phyloP scores from a whole-genome alignment of 2,797 vertebrate species.

The Galago senegalensis region DNA sequence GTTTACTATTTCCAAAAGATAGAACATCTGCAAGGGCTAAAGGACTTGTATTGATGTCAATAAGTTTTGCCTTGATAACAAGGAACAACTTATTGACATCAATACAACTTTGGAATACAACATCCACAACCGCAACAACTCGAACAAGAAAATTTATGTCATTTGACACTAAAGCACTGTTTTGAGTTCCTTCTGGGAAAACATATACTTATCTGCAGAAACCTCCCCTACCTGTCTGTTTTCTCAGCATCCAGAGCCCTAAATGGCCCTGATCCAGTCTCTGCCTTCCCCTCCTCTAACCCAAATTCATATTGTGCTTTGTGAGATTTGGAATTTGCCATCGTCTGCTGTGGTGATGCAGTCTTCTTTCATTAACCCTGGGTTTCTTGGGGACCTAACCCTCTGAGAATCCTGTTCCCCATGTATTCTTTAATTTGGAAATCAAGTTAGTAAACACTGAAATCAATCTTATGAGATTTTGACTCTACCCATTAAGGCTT shows the following conservation, averaged over 20 bases:
- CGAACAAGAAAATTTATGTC: neutral
- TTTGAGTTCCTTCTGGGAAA: neutral
- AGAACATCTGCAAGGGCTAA: neutral
- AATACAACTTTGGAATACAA: neutral
- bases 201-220: rapidly evolving
- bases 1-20: neutral
- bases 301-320: too few species aligned
- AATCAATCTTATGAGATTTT: neutral
- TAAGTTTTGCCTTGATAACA: neutral
- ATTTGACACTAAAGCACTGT: neutral
- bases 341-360: neutral
- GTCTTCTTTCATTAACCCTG: neutral
- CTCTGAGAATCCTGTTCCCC: neutral
- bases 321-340: neutral
- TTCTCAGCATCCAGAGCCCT: too few species aligned
- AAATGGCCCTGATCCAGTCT: rapidly evolving
- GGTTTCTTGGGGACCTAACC: neutral
- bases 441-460: slow-evolving; percentile 19
- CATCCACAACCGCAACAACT: neutral
- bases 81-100: neutral
- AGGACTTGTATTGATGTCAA: neutral
- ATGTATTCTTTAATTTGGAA: neutral
- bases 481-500: neutral
- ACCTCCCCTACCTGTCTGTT: neutral
- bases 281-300: too few species aligned